Percentiles rank a stretch among this genome's conserved stretches.
Conservation (phyloP, 2,113 vertebrate species). For the Sterrhoptilus dennistouni region DNA sequence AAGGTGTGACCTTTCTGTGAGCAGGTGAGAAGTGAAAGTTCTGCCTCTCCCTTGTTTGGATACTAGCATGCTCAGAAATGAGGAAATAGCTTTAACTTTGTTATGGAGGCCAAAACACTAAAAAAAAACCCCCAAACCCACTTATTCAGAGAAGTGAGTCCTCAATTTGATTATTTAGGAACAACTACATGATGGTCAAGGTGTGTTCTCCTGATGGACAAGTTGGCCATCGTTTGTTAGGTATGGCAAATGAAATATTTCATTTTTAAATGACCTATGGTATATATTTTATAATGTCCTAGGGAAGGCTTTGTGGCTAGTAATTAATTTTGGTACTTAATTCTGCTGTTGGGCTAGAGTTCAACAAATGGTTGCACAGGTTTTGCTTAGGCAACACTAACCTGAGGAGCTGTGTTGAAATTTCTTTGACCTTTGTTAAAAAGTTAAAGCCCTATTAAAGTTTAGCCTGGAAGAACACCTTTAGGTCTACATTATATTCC, state of each 20-base stretch:
- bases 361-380: neutral
- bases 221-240: neutral
- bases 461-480: neutral
- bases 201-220: neutral
- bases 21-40: conserved; percentile 42
- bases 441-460: conserved; percentile 4
- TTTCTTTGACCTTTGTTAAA: conserved; percentile 8
- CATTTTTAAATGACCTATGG: neutral
- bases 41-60: neutral
- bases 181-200: accelerated
- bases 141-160: neutral
- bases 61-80: neutral
- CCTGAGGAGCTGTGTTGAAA: neutral
- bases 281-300: neutral
- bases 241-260: neutral
- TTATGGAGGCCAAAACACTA: neutral
- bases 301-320: neutral
- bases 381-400: neutral
- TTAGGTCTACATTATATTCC: neutral
- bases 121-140: neutral
- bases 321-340: neutral
- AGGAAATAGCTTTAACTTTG: neutral
- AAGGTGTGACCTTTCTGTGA: neutral
- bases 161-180: neutral
- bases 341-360: neutral